Conservation (phyloP, 2,888 invertebrate species). For the Cantharis nigra region DNA sequence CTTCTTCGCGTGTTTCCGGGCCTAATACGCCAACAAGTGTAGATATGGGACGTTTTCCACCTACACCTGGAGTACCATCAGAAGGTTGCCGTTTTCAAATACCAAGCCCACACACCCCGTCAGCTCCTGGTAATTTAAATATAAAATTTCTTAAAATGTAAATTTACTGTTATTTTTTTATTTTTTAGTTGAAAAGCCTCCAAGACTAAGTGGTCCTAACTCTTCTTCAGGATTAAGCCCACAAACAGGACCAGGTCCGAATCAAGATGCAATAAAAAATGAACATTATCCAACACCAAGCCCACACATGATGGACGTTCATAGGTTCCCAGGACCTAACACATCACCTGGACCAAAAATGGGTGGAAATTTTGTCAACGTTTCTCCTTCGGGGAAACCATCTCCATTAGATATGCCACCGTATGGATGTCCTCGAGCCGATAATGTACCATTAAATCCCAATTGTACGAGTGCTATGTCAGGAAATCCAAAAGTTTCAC, state of each 20-base stretch:
- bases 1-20: conserved; percentile 54
- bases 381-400: conserved; percentile 54
- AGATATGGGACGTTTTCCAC: conserved; percentile 55
- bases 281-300: conserved; percentile 53
- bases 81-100: conserved; percentile 58
- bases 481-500: conserved; percentile 66
- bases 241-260: conserved; percentile 52
- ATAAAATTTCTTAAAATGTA: background rate
- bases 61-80: conserved; percentile 49
- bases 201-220: conserved; percentile 46
- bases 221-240: conserved; percentile 52
- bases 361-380: conserved; percentile 55
- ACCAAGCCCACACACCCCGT: conserved; percentile 59
- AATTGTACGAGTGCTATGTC: conserved; percentile 63
- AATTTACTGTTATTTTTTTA: background rate
- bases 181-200: conserved; percentile 48
- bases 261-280: conserved; percentile 51
- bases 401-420: conserved; percentile 52
- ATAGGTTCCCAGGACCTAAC: conserved; percentile 59
- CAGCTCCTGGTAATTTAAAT: conserved; percentile 33
- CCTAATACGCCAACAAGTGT: conserved; percentile 61
- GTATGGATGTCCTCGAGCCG: conserved; percentile 58
- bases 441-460: conserved; percentile 70
- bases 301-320: conserved; percentile 56
- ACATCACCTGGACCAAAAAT: conserved; percentile 53